phyloP scores from a whole-genome alignment of 2,797 vertebrate genomes.

The Falco peregrinus region DNA sequence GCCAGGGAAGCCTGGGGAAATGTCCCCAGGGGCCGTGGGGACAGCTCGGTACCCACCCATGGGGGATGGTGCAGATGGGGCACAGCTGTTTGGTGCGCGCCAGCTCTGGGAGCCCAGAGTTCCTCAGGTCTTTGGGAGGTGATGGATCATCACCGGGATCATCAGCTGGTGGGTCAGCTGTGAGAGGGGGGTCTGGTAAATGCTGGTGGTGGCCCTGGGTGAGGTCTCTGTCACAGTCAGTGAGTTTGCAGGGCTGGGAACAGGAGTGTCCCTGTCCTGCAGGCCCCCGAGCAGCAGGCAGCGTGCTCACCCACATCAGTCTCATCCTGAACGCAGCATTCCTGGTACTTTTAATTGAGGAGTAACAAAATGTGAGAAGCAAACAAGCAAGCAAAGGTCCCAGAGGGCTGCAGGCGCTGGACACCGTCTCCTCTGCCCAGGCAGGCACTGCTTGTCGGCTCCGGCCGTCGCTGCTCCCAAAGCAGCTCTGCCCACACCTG shows the following conservation, averaged over 20 bases:
- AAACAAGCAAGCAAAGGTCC: background rate
- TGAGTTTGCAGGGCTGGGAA: background rate
- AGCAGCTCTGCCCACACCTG: background rate
- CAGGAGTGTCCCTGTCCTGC: background rate
- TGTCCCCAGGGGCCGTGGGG: fast-evolving
- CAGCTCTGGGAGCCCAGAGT: background rate
- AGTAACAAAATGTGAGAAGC: background rate
- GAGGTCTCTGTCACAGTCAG: fast-evolving
- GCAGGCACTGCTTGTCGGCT: background rate
- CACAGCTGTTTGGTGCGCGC: fast-evolving
- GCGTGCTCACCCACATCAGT: background rate
- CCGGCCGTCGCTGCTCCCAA: fast-evolving
- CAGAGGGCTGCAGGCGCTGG: background rate
- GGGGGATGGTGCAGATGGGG: background rate
- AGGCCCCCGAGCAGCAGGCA: background rate
- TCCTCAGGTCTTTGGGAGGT: background rate
- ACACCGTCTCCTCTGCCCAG: fast-evolving
- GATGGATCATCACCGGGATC: background rate
- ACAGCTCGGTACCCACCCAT: background rate
- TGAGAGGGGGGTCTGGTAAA: fast-evolving
- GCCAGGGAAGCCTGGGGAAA: background rate
- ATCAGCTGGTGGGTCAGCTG: background rate
- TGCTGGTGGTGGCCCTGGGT: fast-evolving
- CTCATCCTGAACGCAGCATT: fast-evolving
- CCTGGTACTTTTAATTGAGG: background rate